A percentile compares a stretch with the other conserved stretches of the same genome.
phyloP scores from a whole-genome alignment of 2,888 invertebrate genomes.

The Erpobdella octoculata region DNA sequence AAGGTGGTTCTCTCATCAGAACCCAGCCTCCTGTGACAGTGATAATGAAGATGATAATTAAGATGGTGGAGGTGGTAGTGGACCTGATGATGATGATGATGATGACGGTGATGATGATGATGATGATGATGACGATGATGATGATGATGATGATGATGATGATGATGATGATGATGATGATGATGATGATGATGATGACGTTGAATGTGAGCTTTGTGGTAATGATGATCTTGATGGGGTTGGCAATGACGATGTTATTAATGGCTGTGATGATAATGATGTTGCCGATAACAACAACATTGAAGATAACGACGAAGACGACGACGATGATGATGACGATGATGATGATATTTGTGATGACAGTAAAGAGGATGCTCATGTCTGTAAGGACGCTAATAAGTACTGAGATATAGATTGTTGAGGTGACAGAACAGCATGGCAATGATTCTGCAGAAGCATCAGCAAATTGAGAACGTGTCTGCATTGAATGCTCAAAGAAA shows the following conservation, averaged over 20 bases:
- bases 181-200: constrained; percentile 1
- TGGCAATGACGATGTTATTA: neutral
- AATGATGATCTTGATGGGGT: neutral
- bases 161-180: neutral
- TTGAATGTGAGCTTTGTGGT: neutral
- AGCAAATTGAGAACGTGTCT: no score
- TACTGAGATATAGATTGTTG: no score
- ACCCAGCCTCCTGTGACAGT: no score
- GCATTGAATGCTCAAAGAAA: no score
- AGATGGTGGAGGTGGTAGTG: neutral
- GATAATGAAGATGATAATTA: no score
- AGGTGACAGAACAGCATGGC: no score
- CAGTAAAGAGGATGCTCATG: neutral
- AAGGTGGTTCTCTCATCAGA: no score
- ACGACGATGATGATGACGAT: neutral
- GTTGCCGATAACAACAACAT: neutral
- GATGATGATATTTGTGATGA: constrained; percentile 14
- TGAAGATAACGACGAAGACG: neutral
- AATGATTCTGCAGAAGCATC: no score
- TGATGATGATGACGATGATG: neutral
- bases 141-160: neutral
- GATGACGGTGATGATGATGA: neutral
- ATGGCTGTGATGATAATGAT: neutral
- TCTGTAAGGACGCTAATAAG: neutral
- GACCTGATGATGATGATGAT: neutral